These are phyloP conservation scores for Marronus borbonicus DNA, from an alignment of 2,888 invertebrate species.

Conservation along the genomic window DNA sequence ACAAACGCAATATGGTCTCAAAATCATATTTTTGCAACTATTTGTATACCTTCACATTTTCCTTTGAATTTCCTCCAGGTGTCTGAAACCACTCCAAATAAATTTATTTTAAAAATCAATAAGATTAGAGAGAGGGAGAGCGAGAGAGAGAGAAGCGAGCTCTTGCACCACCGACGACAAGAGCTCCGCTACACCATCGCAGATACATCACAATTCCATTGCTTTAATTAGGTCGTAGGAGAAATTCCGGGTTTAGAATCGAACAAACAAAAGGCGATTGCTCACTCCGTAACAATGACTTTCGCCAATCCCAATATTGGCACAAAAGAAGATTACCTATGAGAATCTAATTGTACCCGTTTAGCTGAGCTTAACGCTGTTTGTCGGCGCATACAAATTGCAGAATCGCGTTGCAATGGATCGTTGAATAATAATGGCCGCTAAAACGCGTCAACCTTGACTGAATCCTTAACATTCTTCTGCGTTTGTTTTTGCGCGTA, in stretches of 20 bases:
- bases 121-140: no score
- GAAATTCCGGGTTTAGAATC: neutral
- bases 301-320: neutral
- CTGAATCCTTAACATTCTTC: neutral
- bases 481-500: no score
- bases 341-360: neutral
- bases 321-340: neutral
- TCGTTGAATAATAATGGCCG: neutral
- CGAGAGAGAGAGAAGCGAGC: neutral
- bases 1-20: no score
- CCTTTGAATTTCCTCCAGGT: no score
- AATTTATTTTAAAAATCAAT: no score
- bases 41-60: no score
- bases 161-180: neutral
- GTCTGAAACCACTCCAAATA: no score
- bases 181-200: neutral
- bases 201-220: constrained; percentile 11
- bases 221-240: constrained; percentile 6
- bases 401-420: neutral
- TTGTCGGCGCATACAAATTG: neutral
- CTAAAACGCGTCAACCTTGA: neutral
- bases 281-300: neutral
- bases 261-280: constrained; percentile 13
- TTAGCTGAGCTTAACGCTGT: neutral
- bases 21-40: no score